phyloP scores from a whole-genome alignment of 2,113 vertebrate species.

The Heterotilapia buettikoferi region DNA sequence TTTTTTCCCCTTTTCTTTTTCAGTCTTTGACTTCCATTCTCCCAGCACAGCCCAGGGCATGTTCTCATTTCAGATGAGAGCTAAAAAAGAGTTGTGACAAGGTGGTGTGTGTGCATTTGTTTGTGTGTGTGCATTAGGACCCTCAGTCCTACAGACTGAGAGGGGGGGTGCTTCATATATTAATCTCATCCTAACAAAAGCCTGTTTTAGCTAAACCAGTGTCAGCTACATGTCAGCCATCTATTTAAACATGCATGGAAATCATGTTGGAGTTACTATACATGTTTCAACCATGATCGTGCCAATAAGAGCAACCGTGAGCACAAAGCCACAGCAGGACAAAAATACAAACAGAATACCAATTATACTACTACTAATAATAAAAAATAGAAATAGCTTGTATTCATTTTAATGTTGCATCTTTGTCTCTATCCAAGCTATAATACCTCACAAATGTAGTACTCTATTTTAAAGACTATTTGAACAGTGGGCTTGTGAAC shows the following conservation, averaged over 20 bases:
- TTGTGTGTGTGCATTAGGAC: neutral
- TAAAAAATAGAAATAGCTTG: neutral
- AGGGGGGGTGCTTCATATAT: neutral
- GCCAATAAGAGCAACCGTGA: neutral
- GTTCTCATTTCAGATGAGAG: slow-evolving; percentile 62
- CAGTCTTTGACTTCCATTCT: slow-evolving; percentile 47
- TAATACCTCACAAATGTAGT: neutral
- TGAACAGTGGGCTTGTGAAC: neutral
- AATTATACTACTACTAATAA: neutral
- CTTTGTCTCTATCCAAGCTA: neutral
- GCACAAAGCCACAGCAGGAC: neutral
- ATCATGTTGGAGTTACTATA: neutral
- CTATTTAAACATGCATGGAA: neutral
- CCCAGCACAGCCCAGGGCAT: slow-evolving; percentile 53
- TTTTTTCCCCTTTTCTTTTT: neutral
- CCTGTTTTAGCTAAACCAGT: neutral
- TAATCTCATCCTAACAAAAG: neutral
- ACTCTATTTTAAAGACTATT: neutral
- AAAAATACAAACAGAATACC: neutral
- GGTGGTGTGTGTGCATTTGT: slow-evolving; percentile 22
- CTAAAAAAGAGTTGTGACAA: slow-evolving; percentile 57
- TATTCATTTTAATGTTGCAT: neutral
- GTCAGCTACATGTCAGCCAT: neutral
- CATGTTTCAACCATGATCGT: neutral
- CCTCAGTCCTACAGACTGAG: neutral